Evolutionary conservation across 2,113 vertebrate genomes (phyloP), one percentile per base, ranked within the genome.

Genomic region (Brachionichthys hirsutus): DNA sequence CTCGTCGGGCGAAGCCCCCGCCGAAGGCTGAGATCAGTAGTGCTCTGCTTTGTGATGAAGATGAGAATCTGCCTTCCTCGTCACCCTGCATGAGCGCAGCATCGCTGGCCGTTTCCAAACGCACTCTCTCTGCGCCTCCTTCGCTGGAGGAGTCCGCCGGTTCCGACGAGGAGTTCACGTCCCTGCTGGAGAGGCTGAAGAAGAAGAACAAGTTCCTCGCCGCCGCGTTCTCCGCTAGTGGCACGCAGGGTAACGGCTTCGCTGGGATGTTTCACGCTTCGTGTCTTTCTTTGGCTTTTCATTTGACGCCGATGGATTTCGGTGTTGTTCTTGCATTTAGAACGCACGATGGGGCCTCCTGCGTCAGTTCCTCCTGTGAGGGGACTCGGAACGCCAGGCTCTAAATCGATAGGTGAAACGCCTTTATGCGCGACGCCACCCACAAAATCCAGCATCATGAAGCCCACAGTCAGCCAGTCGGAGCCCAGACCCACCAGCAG

Each of bases 91-190:
- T 42, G 53, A 36, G 51, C 36, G 6, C 2, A 9, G 20, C 50
- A 12, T 20, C 60, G 4, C 24, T 43, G 24, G 18, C 30, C 1
- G 34, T 63, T 9, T 57, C 85, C 3, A 84, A 75, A 45, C 67
- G 60, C n/a, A 79, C 67, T 0, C 18, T 75, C 30, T 85, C 83
- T 9, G 62, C 61, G 0, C 83, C 82, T 2, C 40, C 58, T 7
- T 77, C 41, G n/a, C 35, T 77, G 17, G 73, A 84, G 0, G 72
- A 86, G 13, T 88, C 90, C 0, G 74, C 54, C 2, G 91, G 89
- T 76, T 95, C 94, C 0, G 91, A 92, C 0, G 93, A 93, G 1
- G 92, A 93, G 80, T 93, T 95, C 59, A 85, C 63, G 4, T 92
- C 91, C 0, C 67, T 96, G 10, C 75, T 96, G 48, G 92, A 94